A percentile compares a stretch with the other conserved stretches of the same genome.
Conservation (phyloP, 2,888 invertebrate species). For the Euplagia quadripunctaria region DNA sequence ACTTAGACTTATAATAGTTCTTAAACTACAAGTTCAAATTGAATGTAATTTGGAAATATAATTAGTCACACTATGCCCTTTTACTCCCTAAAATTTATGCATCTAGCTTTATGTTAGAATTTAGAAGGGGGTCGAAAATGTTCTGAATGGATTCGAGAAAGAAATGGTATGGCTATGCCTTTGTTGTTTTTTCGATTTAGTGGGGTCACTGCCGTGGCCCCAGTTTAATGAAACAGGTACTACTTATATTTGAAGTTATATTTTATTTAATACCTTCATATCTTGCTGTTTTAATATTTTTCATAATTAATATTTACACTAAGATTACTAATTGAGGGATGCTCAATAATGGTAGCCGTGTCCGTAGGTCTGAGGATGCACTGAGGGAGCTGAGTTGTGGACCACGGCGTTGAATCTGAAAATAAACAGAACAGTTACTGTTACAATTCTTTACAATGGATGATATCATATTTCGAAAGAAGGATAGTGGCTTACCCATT, state of each 20-base stretch:
- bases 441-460: background rate
- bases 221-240: too few relatives aligned
- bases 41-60: too few relatives aligned
- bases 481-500: conserved; percentile 46
- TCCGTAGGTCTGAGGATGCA: conserved; percentile 66
- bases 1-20: too few relatives aligned
- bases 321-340: background rate
- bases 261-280: background rate
- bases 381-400: conserved; percentile 74
- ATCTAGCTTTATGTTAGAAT: too few relatives aligned
- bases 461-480: background rate
- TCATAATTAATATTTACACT: conserved; percentile 4
- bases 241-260: background rate
- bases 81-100: too few relatives aligned
- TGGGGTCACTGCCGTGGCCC: too few relatives aligned
- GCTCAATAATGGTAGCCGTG: conserved; percentile 61
- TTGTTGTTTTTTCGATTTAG: background rate
- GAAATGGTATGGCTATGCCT: too few relatives aligned
- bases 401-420: conserved; percentile 82
- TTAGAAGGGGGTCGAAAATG: too few relatives aligned
- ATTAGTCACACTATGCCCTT: too few relatives aligned
- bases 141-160: too few relatives aligned
- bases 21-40: too few relatives aligned
- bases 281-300: background rate
- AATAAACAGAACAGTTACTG: conserved; percentile 23